Percentiles rank a stretch among this genome's conserved stretches.
Evolutionary conservation across 1,140 invertebrate genomes (phyloP).

Genomic region (Proctacanthus coquilletti): DNA sequence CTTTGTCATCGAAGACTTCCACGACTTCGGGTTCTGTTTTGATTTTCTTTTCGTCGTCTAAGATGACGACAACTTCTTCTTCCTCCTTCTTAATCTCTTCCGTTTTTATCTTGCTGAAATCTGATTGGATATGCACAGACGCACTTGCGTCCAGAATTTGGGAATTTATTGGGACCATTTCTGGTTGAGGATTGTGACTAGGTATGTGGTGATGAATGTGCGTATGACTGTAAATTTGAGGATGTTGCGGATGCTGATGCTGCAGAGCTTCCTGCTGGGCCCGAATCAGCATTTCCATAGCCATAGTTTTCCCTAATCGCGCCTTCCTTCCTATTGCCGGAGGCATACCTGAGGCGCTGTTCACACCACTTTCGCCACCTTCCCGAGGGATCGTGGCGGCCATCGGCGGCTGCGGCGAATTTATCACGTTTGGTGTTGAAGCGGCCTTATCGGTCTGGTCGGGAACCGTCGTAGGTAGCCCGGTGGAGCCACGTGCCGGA

Average conservation of each 20-base stretch:
- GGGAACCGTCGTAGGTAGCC: conserved; percentile 33
- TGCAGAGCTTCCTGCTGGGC: neutral
- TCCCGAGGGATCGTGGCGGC: no score
- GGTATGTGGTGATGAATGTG: neutral
- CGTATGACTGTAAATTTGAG: neutral
- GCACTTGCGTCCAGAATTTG: neutral
- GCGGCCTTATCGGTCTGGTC: neutral
- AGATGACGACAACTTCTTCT: conserved; percentile 23
- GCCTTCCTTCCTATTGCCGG: conserved; percentile 36
- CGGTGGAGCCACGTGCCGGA: conserved; percentile 45
- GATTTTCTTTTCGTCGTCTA: conserved; percentile 26
- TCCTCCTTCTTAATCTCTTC: conserved; percentile 30
- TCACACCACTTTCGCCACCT: conserved; percentile 13
- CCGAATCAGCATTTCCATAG: conserved; percentile 32
- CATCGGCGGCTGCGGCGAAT: no score
- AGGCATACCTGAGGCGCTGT: neutral
- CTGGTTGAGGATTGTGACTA: neutral
- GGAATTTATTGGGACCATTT: neutral
- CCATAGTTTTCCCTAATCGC: conserved; percentile 51
- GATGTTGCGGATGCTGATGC: conserved; percentile 11
- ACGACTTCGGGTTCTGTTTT: conserved; percentile 15
- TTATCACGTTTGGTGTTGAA: no score
- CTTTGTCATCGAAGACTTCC: conserved; percentile 3
- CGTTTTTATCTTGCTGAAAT: conserved; percentile 29
- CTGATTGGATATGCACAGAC: no score